These are phyloP conservation scores for Sebastes elongatus DNA, from an alignment of 2,797 vertebrate species.

Conservation along the genomic window DNA sequence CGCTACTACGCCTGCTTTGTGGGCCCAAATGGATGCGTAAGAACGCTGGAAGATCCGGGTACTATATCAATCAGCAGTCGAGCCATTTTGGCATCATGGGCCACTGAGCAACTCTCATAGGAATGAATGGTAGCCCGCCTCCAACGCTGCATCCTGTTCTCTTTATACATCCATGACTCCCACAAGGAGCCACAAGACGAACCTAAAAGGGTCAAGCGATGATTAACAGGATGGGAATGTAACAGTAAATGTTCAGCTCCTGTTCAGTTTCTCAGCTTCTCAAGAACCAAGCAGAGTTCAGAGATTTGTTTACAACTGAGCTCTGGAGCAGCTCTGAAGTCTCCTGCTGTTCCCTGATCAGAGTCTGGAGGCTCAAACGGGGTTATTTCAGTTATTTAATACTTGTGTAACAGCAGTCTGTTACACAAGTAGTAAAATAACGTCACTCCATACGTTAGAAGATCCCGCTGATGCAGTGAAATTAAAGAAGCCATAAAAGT, in stretches of 20 bases:
- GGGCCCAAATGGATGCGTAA: too few relatives aligned
- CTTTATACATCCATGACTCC: not conserved
- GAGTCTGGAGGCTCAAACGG: not conserved
- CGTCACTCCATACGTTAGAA: not conserved
- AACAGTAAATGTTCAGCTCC: not conserved
- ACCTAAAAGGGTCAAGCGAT: not conserved
- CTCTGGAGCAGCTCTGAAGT: not conserved
- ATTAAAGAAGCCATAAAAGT: not conserved
- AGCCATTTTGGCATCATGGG: fast-evolving
- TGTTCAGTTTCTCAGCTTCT: not conserved
- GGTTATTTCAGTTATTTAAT: not conserved
- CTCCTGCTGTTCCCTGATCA: not conserved
- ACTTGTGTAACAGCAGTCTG: not conserved
- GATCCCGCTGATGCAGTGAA: not conserved
- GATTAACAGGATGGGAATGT: not conserved
- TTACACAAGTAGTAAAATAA: not conserved
- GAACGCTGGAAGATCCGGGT: too few relatives aligned
- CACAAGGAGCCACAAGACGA: not conserved
- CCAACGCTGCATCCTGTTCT: too few relatives aligned
- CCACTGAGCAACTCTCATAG: too few relatives aligned
- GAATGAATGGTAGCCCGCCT: too few relatives aligned
- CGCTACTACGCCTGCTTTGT: fast-evolving
- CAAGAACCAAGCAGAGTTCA: not conserved
- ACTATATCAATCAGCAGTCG: too few relatives aligned
- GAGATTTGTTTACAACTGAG: not conserved